A percentile compares a stretch with the other conserved stretches of the same genome.
phyloP scores from a whole-genome alignment of 23 tunicate species.

The Phallusia fumigata region DNA sequence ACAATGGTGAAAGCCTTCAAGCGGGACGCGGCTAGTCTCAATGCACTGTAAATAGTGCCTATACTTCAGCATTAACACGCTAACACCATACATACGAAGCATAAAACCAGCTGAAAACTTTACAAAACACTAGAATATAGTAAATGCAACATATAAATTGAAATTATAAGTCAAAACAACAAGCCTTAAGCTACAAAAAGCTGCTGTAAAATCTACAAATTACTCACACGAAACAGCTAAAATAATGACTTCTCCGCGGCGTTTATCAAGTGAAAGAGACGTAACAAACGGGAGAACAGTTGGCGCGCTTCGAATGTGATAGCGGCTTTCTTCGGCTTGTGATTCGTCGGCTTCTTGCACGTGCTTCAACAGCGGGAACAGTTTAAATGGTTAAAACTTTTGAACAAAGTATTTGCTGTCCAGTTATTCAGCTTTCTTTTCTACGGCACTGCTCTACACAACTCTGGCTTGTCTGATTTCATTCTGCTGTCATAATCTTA shows the following conservation, averaged over 20 bases:
- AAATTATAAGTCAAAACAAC: neutral
- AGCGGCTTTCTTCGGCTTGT: constrained; percentile 27
- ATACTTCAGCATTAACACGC: constrained; percentile 29
- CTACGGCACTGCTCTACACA: too few species aligned
- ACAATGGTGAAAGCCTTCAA: constrained; percentile 36
- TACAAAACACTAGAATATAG: neutral
- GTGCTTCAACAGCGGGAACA: constrained; percentile 87
- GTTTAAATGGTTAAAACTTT: constrained; percentile 29
- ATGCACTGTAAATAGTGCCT: constrained; percentile 60
- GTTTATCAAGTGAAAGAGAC: constrained; percentile 66
- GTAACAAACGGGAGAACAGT: constrained; percentile 70
- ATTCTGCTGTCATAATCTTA: too few species aligned
- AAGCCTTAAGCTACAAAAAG: neutral
- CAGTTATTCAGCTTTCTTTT: neutral
- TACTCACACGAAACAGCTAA: constrained; percentile 17
- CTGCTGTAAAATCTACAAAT: constrained; percentile 1
- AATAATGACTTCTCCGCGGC: constrained; percentile 56
- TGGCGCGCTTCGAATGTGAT: constrained; percentile 52
- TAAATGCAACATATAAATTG: neutral
- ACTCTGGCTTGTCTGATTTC: too few species aligned
- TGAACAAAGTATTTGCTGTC: neutral
- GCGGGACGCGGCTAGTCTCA: constrained; percentile 31
- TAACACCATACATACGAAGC: constrained; percentile 13
- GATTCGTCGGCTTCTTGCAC: constrained; percentile 74
- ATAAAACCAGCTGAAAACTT: neutral